Conservation (phyloP, 2,113 vertebrate genomes). For the Thymallus thymallus region DNA sequence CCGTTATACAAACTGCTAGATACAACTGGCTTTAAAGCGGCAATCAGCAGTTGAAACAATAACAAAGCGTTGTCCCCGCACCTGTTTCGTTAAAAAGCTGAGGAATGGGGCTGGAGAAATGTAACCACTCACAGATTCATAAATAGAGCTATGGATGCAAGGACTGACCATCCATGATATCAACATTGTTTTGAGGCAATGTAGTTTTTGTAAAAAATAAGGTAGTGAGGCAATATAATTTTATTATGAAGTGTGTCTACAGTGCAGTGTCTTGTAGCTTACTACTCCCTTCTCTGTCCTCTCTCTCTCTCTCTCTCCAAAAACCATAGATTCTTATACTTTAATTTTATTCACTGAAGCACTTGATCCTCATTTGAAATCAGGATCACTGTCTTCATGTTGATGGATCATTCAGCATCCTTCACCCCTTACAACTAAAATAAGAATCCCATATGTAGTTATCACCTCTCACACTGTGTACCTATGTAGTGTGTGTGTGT, state of each 20-base stretch:
- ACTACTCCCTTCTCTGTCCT: constrained; percentile 67
- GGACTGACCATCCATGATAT: too few species aligned
- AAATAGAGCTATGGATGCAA: too few species aligned
- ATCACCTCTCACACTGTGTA: background rate
- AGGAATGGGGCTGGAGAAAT: too few species aligned
- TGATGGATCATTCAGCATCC: constrained; percentile 44
- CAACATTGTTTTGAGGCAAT: too few species aligned
- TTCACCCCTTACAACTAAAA: constrained; percentile 23
- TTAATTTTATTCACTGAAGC: constrained; percentile 86
- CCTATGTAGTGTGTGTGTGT: constrained; percentile 29
- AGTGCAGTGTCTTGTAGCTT: constrained; percentile 1
- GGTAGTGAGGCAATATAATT: background rate
- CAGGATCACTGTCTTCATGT: constrained; percentile 58
- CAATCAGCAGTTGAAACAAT: too few species aligned
- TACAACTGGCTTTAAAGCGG: background rate
- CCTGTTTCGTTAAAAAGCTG: too few species aligned
- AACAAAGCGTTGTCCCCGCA: too few species aligned
- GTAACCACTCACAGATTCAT: too few species aligned
- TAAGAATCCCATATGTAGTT: background rate
- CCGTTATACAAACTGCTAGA: background rate
- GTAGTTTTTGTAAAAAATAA: too few species aligned
- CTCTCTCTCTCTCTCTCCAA: constrained; percentile 70
- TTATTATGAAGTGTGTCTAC: background rate
- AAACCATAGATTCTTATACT: constrained; percentile 86
- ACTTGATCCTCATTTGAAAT: constrained; percentile 64